Base-by-base conservation (phyloP, 1,140 invertebrate species). In the Carcinoscorpius rotundicauda region DNA sequence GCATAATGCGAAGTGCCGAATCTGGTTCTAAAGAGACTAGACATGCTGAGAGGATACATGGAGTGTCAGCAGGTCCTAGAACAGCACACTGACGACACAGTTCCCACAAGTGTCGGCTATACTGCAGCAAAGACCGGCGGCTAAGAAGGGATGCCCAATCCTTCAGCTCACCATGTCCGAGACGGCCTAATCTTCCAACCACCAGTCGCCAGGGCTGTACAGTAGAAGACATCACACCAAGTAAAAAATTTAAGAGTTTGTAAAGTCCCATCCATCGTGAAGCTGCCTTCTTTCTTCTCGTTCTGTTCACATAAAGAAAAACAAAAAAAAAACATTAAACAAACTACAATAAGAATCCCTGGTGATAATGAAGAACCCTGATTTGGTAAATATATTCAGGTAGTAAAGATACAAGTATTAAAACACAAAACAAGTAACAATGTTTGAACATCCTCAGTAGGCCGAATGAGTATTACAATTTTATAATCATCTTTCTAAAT, bases 151-250 rank as follows among this genome's bases (percentile, higher is more conserved):
- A 91, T 71, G 91, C 91, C 95, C 95, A 98, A 9, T 92, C 89
- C 83, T 96, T 95, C 6, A 99, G 81, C 77, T 98, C 96, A 29
- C 94, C 94, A 73, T 98, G 96, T 0, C 96, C 97, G 61, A 99
- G 91, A 49, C 97, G 83, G 0, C 97, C 97, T 8, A 99, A 85
- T 51, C 96, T 81, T 51, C 95, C 94, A 6, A 99, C 91, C 5
- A 99, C 95, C 62, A 99, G 79, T 62, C 97, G 81, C 92, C 97
- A 98, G 29, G 95, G 91, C 69, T 89, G 85, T 57, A 90, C 87
- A 48, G 76, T 68, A 64, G 88, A 87, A 55, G 91, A 91, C 82
- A 99, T 93, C 5, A 98, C 86, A 53, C 91, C 88, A 59, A 98
- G 80, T 62, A 97, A 91, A 75, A 95, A 99, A 73, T 97, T 93